Conservation (phyloP, 2,797 vertebrate genomes). For the Syngnathus acus region DNA sequence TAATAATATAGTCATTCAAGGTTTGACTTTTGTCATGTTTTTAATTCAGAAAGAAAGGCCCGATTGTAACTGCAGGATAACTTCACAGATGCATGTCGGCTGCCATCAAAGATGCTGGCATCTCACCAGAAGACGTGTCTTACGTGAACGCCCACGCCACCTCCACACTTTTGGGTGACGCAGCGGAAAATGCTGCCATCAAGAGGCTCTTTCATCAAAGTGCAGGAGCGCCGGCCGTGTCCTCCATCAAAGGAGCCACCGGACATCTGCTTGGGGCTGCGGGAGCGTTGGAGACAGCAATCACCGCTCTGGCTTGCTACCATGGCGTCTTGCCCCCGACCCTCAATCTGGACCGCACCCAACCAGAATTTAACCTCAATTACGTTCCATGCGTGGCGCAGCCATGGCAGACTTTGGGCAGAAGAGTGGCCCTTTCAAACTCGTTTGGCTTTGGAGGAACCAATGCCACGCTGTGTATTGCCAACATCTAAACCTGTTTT, state of each 20-base stretch:
- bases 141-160: slow-evolving; percentile 96
- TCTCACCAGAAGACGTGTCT: slow-evolving; percentile 73
- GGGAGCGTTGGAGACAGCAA: slow-evolving; percentile 85
- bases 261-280: slow-evolving; percentile 92
- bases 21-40: no score
- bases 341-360: slow-evolving; percentile 84
- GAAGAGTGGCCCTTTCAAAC: slow-evolving; percentile 82
- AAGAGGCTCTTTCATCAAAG: slow-evolving; percentile 81
- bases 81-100: slow-evolving; percentile 84
- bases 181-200: slow-evolving; percentile 89
- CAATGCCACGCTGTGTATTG: slow-evolving; percentile 88
- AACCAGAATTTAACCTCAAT: slow-evolving; percentile 86
- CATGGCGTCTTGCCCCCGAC: slow-evolving; percentile 83
- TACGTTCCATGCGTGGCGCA: slow-evolving; percentile 83
- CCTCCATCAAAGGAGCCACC: slow-evolving; percentile 92
- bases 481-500: slow-evolving; percentile 39
- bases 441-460: slow-evolving; percentile 97
- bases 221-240: slow-evolving; percentile 69
- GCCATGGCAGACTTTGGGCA: slow-evolving; percentile 71
- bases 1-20: no score
- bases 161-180: slow-evolving; percentile 89
- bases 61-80: neutral
- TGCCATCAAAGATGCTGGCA: slow-evolving; percentile 76
- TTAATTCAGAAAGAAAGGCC: no score
- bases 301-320: slow-evolving; percentile 86